Conservation (phyloP, 2,888 invertebrate species). For the Chloromyia formosa region DNA sequence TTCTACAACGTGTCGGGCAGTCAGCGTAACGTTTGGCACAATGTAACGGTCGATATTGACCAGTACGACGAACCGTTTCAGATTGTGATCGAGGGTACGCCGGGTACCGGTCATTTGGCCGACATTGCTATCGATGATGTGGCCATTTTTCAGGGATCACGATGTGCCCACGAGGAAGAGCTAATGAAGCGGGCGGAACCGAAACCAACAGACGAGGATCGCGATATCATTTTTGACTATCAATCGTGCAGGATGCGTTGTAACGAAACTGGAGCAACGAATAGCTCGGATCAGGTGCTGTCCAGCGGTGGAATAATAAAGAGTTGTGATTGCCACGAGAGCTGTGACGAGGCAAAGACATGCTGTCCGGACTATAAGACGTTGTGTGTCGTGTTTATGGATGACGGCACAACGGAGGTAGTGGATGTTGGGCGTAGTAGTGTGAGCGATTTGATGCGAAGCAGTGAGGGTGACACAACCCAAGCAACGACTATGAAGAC, state of each 20-base stretch:
- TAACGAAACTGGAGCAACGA: conserved; percentile 50
- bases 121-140: conserved; percentile 87
- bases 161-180: conserved; percentile 25
- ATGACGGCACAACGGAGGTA: conserved; percentile 43
- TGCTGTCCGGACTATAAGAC: conserved; percentile 77
- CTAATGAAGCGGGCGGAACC: neutral
- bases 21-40: conserved; percentile 76
- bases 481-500: neutral
- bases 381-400: conserved; percentile 63
- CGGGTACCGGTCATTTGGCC: conserved; percentile 73
- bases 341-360: conserved; percentile 66
- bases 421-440: neutral
- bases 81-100: conserved; percentile 80
- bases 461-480: neutral
- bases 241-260: conserved; percentile 69
- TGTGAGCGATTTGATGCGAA: neutral
- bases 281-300: neutral
- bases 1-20: conserved; percentile 73
- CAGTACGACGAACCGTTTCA: conserved; percentile 65
- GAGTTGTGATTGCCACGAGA: conserved; percentile 69
- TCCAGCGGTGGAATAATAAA: conserved; percentile 52
- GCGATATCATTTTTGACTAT: conserved; percentile 56
- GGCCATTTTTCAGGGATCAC: conserved; percentile 67
- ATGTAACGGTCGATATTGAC: conserved; percentile 65
- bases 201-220: neutral